These are phyloP conservation scores for Ellobius talpinus DNA, from an alignment of 2,113 vertebrate genomes.

Conservation along the genomic window DNA sequence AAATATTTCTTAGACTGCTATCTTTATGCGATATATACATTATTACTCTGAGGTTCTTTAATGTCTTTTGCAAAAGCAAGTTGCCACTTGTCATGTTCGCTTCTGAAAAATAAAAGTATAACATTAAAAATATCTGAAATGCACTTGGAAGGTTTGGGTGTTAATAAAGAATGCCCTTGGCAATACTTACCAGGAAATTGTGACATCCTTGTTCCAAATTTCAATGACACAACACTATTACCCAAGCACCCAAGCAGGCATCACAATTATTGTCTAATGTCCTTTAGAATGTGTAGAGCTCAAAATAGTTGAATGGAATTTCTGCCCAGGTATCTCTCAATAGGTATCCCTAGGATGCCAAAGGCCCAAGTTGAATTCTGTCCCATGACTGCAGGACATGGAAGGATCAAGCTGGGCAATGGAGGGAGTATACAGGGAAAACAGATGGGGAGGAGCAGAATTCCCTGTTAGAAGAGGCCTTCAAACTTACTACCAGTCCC, in stretches of 20 bases:
- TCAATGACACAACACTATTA: conserved; percentile 19
- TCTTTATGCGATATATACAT: conserved; percentile 61
- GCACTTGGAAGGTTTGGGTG: not conserved
- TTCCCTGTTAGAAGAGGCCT: not conserved
- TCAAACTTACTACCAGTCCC: not conserved
- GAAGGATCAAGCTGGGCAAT: not conserved
- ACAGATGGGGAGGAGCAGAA: not conserved
- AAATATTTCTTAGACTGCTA: conserved; percentile 42
- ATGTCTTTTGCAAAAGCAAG: conserved; percentile 58
- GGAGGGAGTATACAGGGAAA: not conserved
- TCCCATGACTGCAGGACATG: not conserved
- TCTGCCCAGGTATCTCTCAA: not conserved
- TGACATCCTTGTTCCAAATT: not conserved
- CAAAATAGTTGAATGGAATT: not conserved
- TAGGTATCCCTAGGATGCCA: not conserved
- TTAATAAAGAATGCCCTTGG: conserved; percentile 19
- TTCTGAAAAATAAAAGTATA: conserved; percentile 68
- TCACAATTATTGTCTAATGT: conserved; percentile 13
- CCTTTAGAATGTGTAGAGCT: conserved; percentile 27
- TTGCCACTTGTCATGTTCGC: conserved; percentile 58
- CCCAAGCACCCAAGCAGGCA: not conserved
- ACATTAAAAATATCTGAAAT: conserved; percentile 14
- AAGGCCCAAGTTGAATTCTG: not conserved
- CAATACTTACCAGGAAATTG: conserved; percentile 51
- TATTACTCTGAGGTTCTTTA: not conserved